Evolutionary conservation across 2,888 invertebrate genomes (phyloP).

Genomic region (Drymonia ruficornis): DNA sequence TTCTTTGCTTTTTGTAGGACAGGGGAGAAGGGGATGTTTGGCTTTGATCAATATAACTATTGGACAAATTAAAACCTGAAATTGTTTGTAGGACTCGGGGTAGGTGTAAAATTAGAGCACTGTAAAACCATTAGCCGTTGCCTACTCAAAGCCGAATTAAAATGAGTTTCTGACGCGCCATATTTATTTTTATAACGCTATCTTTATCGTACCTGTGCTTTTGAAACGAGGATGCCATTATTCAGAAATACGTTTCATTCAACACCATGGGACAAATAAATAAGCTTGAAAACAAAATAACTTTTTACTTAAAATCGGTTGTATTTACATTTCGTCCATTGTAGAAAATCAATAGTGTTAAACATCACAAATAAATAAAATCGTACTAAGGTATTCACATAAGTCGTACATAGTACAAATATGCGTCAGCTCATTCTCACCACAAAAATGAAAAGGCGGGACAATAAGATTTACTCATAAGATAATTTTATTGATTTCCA

Average conservation of each 20-base stretch:
- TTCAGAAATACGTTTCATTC: slow-evolving; percentile 19
- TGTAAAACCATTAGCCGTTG: background rate
- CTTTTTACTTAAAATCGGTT: slow-evolving; percentile 85
- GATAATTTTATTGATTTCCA: slow-evolving; percentile 70
- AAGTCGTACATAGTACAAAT: slow-evolving; percentile 77
- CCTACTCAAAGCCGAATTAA: slow-evolving; percentile 42
- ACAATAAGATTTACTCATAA: slow-evolving; percentile 71
- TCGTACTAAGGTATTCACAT: slow-evolving; percentile 83
- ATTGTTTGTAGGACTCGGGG: no score
- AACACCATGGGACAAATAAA: slow-evolving; percentile 68
- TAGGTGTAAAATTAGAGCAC: no score
- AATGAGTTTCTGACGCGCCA: slow-evolving; percentile 44
- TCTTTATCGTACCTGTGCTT: slow-evolving; percentile 42
- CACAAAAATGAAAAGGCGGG: slow-evolving; percentile 78
- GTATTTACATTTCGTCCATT: slow-evolving; percentile 85
- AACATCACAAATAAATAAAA: slow-evolving; percentile 85
- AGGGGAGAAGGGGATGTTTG: background rate
- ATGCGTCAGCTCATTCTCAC: slow-evolving; percentile 78
- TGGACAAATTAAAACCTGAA: no score
- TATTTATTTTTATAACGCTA: slow-evolving; percentile 58
- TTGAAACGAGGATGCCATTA: slow-evolving; percentile 26
- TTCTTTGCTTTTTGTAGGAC: background rate
- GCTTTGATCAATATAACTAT: no score
- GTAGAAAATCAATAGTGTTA: slow-evolving; percentile 84
- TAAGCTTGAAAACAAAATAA: slow-evolving; percentile 82